These are phyloP conservation scores for Matsumyia berberina DNA, from an alignment of 2,888 invertebrate genomes.

Conservation along the genomic window DNA sequence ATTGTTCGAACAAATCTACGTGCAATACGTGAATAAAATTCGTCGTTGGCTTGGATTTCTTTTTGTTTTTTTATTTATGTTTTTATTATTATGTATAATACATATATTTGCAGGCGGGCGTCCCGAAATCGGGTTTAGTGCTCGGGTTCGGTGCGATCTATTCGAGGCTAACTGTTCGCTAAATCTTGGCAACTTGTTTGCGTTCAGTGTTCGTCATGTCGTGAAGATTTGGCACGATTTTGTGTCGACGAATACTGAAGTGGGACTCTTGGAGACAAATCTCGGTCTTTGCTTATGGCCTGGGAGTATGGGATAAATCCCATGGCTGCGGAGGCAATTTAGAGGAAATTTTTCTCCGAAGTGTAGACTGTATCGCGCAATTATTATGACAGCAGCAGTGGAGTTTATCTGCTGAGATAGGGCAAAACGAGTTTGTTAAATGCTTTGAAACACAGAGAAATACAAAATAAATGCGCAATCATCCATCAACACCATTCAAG, in stretches of 20 bases:
- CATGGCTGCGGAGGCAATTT: conserved; percentile 30
- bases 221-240: conserved; percentile 78
- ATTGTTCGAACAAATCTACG: conserved; percentile 76
- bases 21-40: conserved; percentile 58
- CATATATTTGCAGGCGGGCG: conserved; percentile 57
- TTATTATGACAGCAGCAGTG: conserved; percentile 68
- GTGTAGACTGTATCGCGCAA: conserved; percentile 54
- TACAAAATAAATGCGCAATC: too few relatives aligned
- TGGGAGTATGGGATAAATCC: too few relatives aligned
- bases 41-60: conserved; percentile 32
- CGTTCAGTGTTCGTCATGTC: conserved; percentile 70
- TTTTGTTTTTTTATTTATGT: conserved; percentile 22
- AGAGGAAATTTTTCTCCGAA: conserved; percentile 48
- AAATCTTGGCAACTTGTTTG: conserved; percentile 55
- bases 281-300: conserved; percentile 10
- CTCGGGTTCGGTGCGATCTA: conserved; percentile 26
- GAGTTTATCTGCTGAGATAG: not conserved
- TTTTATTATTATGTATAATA: conserved; percentile 58
- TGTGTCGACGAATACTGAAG: conserved; percentile 47
- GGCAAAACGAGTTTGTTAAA: not conserved
- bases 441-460: not conserved
- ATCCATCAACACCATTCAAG: too few relatives aligned
- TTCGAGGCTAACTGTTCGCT: conserved; percentile 69
- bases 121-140: conserved; percentile 32
- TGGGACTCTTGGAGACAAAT: conserved; percentile 53